Evolutionary conservation across 2,888 invertebrate species (phyloP), one percentile per base, ranked within the genome.

Genomic region (Microchrysa polita): DNA sequence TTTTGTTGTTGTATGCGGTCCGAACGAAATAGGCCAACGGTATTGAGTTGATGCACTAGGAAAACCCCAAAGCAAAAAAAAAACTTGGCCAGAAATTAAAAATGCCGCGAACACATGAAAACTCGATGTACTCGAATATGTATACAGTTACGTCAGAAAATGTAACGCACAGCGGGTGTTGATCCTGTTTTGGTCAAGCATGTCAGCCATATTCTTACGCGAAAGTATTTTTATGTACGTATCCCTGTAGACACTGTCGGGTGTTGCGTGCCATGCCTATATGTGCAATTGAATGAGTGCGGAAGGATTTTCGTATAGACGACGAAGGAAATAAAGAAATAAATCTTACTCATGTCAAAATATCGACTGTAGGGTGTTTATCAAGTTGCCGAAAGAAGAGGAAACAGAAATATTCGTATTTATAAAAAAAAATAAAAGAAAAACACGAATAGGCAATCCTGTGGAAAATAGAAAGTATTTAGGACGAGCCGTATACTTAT

Each of bases 271-370:
- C 69, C 69, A 23, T 69, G 27, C 20, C 61, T 63, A n/a, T n/a
- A n/a, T n/a, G 16, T 5, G 16, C 52, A 16, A 34, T 61, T 48
- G 65, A 65, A 65, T 57, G 16, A n/a, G 48, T 48, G 48, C 16
- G 48, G 12, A 48, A 48, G 48, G 12, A 48, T n/a, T n/a, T n/a
- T 48, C 48, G 48, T 12, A 14, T 34, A 34, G 27, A 22, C 42
- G 48, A 14, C 42, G 44, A 44, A 55, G 57, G 59, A 76, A 76
- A 76, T 76, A 69, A 76, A 76, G 76, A 76, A 76, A 76, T 76
- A 76, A 76, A 76, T 76, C 74, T 76, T 76, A 76, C 76, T 76
- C 73, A 76, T 63, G 76, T 76, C 76, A 76, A 76, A 76, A 76
- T 73, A 76, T 71, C 73, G 74, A 73, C 74, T 74, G 74, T 40